Conservation (phyloP, 2,113 vertebrate species). For the Clupea harengus region DNA sequence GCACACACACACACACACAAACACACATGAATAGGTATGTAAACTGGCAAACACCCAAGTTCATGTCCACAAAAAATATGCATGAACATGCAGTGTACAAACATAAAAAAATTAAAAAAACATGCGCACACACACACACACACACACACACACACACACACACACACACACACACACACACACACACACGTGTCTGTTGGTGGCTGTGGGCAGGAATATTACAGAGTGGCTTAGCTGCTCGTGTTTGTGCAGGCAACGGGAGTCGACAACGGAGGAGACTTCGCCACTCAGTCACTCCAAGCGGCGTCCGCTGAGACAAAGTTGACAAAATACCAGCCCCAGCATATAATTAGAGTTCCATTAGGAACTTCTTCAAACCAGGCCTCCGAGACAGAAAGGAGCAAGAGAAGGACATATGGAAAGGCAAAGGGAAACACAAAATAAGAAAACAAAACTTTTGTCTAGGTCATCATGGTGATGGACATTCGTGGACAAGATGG, state of each 20-base stretch:
- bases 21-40: not conserved
- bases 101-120: not conserved
- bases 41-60: not conserved
- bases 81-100: not conserved
- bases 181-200: conserved; percentile 41
- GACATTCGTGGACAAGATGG: not conserved
- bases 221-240: conserved; percentile 22
- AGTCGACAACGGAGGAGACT: conserved; percentile 43
- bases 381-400: not conserved
- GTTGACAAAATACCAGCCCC: conserved; percentile 49
- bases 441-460: not conserved
- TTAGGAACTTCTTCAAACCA: conserved; percentile 40
- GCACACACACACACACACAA: not conserved
- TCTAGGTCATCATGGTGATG: not conserved
- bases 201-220: conserved; percentile 24
- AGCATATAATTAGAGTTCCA: conserved; percentile 45
- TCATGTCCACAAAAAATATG: not conserved
- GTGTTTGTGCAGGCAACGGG: conserved; percentile 29
- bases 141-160: not conserved
- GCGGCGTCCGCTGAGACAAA: conserved; percentile 25
- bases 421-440: not conserved
- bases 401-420: not conserved
- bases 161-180: not conserved
- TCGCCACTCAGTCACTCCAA: conserved; percentile 30
- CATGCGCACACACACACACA: not conserved